A percentile compares a stretch with the other conserved stretches of the same genome.
Conservation (phyloP, 1,140 invertebrate species). For the Drosophila prosaltans region DNA sequence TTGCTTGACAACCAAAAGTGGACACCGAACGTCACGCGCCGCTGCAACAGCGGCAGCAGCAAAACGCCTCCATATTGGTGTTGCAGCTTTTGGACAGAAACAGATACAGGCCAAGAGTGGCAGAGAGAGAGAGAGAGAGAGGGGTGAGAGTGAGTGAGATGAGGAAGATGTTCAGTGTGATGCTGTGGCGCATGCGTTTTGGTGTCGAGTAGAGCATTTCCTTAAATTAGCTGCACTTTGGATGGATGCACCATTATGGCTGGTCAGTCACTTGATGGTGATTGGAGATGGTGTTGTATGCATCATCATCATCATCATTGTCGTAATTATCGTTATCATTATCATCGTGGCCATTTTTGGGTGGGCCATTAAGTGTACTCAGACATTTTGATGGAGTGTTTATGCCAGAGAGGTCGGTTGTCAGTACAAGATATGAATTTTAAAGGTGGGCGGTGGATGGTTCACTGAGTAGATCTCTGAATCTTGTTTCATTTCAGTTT, state of each 20-base stretch:
- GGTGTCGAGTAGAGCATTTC: slow-evolving; percentile 67
- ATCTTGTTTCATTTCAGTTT: background rate
- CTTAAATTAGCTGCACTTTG: slow-evolving; percentile 80
- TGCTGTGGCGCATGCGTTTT: slow-evolving; percentile 47
- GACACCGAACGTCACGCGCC: slow-evolving; percentile 72
- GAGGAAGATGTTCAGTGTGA: slow-evolving; percentile 4
- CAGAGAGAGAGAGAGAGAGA: background rate
- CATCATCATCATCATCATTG: slow-evolving; percentile 35
- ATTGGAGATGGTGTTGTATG: slow-evolving; percentile 28
- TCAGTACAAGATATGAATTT: slow-evolving; percentile 40
- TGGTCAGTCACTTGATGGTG: slow-evolving; percentile 43
- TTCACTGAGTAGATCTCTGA: slow-evolving; percentile 25
- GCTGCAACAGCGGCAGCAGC: slow-evolving; percentile 52
- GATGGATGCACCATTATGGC: slow-evolving; percentile 61
- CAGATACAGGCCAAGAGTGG: background rate
- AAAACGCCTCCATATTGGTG: slow-evolving; percentile 78
- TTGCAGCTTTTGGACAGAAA: slow-evolving; percentile 47
- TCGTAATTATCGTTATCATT: slow-evolving; percentile 21
- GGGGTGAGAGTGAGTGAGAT: background rate
- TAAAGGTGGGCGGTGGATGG: slow-evolving; percentile 44
- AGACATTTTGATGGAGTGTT: slow-evolving; percentile 74
- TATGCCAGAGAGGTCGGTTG: slow-evolving; percentile 65
- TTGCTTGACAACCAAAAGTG: slow-evolving; percentile 81
- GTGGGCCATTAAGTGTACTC: slow-evolving; percentile 70
- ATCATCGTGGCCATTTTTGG: slow-evolving; percentile 70